Evolutionary conservation across 2,888 invertebrate species (phyloP), one percentile per base, ranked within the genome.

Genomic region (Cancer borealis): DNA sequence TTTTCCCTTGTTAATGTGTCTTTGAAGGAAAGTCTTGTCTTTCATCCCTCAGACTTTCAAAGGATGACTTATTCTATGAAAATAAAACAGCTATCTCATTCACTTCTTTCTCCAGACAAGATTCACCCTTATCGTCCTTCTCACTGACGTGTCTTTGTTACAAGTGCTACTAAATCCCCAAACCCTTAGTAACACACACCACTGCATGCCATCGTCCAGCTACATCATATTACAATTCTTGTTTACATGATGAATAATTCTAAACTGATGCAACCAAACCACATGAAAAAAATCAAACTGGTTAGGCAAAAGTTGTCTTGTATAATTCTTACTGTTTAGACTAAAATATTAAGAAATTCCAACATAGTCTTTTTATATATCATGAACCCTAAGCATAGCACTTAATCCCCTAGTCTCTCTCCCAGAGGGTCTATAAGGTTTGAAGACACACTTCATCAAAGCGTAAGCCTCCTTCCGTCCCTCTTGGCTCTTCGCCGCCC

Each of bases 401-500:
- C 21, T 60, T 21, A 21, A 14, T 60, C 21, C 21, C 60, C 21
- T 60, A 60, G 60, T 60, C 21, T 21, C 60, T 60, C 26, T 79
- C 26, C 6, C 73, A 26, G 30, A 79, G 73, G 26, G 26, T n/a
- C 73, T 79, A 26, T 30, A 79, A 26, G 21, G 73, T 26, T 26
- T 2, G 73, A n/a, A 26, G 26, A 8, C 73, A 79, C 73, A 79
- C 26, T 79, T 79, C 73, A 79, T 26, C 26, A 79, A 26, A 79
- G 10, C 10, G n/a, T 79, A 79, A 79, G 73, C 73, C 73, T 79
- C 73, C 26, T 79, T 26, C 73, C 73, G 73, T 26, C 73, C n/a
- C 73, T 79, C 26, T 79, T 79, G 73, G 73, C 73, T 26, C 73
- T 79, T 26, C 73, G 73, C 73, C 73, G 73, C 26, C 26, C n/a